Conservation (phyloP, 2,113 vertebrate genomes). For the Hippoglossus stenolepis region DNA sequence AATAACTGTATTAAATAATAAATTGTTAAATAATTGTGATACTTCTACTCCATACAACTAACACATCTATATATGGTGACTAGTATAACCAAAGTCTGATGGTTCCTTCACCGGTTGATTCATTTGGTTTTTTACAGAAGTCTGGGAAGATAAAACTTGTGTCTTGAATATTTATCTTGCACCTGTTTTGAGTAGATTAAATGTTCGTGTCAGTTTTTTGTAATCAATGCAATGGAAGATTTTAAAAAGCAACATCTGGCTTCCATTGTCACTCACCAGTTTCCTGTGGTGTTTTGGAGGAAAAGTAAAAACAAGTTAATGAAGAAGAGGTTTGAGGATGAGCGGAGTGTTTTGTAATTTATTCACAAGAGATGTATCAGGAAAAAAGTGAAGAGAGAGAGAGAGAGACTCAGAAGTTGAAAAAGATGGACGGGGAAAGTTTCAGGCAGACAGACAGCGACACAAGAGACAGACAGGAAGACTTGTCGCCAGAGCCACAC, state of each 20-base stretch:
- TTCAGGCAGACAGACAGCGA: conserved; percentile 1
- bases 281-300: conserved; percentile 11
- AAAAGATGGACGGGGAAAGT: conserved; percentile 16
- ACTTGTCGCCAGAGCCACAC: conserved; percentile 5
- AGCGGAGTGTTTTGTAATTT: conserved; percentile 38
- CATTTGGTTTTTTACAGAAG: neutral
- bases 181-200: too few relatives aligned
- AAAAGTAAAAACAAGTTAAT: conserved; percentile 4
- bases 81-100: too few relatives aligned
- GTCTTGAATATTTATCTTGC: too few relatives aligned
- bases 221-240: neutral
- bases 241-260: neutral
- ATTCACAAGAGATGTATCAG: conserved; percentile 23
- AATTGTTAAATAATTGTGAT: too few relatives aligned
- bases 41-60: too few relatives aligned
- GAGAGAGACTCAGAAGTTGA: neutral
- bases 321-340: conserved; percentile 17
- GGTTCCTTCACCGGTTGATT: neutral
- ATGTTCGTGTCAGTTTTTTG: neutral
- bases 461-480: conserved; percentile 12
- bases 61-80: too few relatives aligned
- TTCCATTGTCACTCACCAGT: neutral
- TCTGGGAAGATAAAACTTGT: too few relatives aligned
- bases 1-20: too few relatives aligned
- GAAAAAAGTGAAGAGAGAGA: neutral